Evolutionary conservation across 2,888 invertebrate species (phyloP).

Genomic region (Lasioglossum oenotherae): DNA sequence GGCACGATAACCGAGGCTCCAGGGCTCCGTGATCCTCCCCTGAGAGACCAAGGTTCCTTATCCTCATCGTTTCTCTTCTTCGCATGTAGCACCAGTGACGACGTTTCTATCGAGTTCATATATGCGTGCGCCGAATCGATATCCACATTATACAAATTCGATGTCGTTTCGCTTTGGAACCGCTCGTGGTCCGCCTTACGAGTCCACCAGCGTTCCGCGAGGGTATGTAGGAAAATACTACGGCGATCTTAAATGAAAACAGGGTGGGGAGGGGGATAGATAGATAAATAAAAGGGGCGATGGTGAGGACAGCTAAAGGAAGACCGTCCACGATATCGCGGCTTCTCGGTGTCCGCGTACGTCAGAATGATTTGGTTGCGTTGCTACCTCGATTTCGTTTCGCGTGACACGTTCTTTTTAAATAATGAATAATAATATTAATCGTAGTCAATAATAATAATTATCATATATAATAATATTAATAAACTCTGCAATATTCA

Average conservation of each 20-base stretch:
- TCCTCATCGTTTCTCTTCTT: neutral
- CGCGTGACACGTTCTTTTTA: conserved; percentile 27
- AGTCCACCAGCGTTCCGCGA: conserved; percentile 5
- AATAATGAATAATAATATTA: conserved; percentile 52
- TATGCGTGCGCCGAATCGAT: conserved; percentile 29
- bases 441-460: conserved; percentile 39
- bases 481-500: conserved; percentile 82
- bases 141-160: conserved; percentile 39
- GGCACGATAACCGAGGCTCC: neutral
- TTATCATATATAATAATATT: conserved; percentile 73
- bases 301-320: conserved; percentile 19
- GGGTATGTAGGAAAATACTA: conserved; percentile 19
- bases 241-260: conserved; percentile 1
- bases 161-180: conserved; percentile 16
- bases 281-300: neutral
- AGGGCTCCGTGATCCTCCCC: neutral
- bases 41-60: neutral
- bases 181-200: conserved; percentile 3
- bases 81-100: conserved; percentile 46
- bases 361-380: conserved; percentile 11
- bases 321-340: conserved; percentile 43
- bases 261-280: neutral
- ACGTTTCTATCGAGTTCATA: conserved; percentile 24
- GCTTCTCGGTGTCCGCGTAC: conserved; percentile 21
- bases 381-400: conserved; percentile 26